phyloP scores from a whole-genome alignment of 2,113 vertebrate genomes.

The Chaetorhynchus papuensis region DNA sequence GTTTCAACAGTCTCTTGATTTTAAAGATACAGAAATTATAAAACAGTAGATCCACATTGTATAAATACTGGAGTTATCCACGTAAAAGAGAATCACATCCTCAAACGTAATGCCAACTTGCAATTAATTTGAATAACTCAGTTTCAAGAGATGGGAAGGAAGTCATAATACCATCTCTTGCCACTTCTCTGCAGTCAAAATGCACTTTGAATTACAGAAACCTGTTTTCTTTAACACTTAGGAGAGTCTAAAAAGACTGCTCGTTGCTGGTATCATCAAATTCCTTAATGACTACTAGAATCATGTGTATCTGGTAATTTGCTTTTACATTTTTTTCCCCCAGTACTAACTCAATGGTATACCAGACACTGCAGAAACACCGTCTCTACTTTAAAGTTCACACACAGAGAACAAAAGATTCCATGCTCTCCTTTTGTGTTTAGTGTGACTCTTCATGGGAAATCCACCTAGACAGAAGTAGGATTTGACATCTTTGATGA shows the following conservation, averaged over 20 bases:
- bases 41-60: background rate
- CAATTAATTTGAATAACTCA: background rate
- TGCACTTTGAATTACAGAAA: background rate
- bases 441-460: background rate
- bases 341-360: background rate
- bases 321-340: background rate
- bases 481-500: background rate
- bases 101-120: background rate
- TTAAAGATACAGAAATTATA: background rate
- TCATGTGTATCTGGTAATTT: background rate
- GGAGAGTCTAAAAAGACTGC: background rate
- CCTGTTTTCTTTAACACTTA: background rate
- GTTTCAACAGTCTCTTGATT: background rate
- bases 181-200: background rate
- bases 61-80: background rate
- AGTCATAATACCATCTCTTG: background rate
- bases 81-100: background rate
- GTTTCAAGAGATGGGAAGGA: background rate
- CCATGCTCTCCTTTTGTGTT: background rate
- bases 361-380: background rate
- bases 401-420: background rate
- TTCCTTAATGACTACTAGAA: background rate
- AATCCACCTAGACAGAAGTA: background rate
- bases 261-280: background rate
- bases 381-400: background rate